These are phyloP conservation scores for Pteria penguin DNA, from an alignment of 2,888 invertebrate genomes.

Conservation along the genomic window DNA sequence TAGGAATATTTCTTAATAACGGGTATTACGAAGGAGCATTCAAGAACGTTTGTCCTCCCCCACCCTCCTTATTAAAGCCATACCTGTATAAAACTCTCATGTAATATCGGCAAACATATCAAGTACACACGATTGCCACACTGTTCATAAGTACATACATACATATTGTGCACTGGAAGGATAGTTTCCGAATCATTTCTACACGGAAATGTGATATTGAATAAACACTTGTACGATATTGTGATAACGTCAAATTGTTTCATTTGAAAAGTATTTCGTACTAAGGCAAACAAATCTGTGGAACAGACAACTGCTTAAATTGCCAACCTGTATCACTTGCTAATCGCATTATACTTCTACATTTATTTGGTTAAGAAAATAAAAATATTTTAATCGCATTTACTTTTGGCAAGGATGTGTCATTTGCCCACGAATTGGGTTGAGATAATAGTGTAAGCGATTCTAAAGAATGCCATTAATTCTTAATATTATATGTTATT, in stretches of 20 bases:
- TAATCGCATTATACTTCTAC: neutral
- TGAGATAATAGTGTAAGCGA: neutral
- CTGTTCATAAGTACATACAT: no score
- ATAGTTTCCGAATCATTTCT: no score
- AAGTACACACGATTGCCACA: no score
- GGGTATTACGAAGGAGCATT: no score
- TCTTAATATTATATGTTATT: no score
- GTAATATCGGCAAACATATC: no score
- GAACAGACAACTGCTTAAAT: neutral
- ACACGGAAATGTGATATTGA: neutral
- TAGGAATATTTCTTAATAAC: no score
- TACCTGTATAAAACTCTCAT: no score
- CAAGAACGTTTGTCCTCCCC: no score
- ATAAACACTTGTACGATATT: neutral
- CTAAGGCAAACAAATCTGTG: neutral
- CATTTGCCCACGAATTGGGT: neutral
- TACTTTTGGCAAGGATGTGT: slow-evolving; percentile 5
- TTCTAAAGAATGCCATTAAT: neutral
- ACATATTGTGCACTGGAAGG: no score
- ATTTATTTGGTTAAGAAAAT: slow-evolving; percentile 1
- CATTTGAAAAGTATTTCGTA: neutral
- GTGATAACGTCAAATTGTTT: slow-evolving; percentile 11
- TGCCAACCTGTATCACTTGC: neutral
- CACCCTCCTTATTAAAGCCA: no score
- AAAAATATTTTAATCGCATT: slow-evolving; percentile 1